phyloP scores from a whole-genome alignment of 2,888 invertebrate genomes.

The Catocala nupta region DNA sequence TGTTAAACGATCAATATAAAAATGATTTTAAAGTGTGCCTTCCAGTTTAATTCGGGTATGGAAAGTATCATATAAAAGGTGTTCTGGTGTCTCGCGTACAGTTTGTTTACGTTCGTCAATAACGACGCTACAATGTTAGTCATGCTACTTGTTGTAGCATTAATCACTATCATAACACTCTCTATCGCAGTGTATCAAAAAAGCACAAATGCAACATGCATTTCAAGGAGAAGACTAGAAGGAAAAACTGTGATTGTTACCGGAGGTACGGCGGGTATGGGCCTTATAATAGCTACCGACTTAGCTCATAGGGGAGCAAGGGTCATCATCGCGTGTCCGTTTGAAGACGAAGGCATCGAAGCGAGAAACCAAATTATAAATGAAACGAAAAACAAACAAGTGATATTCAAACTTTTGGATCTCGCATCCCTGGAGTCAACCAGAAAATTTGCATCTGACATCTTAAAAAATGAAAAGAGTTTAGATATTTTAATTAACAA shows the following conservation, averaged over 20 bases:
- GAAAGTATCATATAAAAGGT: background rate
- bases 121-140: background rate
- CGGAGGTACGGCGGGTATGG: slow-evolving; percentile 69
- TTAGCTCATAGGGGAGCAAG: slow-evolving; percentile 64
- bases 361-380: slow-evolving; percentile 87
- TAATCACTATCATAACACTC: slow-evolving; percentile 7
- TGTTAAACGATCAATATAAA: no score
- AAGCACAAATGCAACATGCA: slow-evolving; percentile 45
- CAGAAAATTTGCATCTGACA: slow-evolving; percentile 91
- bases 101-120: background rate
- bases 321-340: slow-evolving; percentile 70
- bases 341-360: slow-evolving; percentile 57
- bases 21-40: no score
- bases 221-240: slow-evolving; percentile 30
- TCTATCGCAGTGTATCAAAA: slow-evolving; percentile 23
- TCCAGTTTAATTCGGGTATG: background rate
- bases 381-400: slow-evolving; percentile 88
- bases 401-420: slow-evolving; percentile 90
- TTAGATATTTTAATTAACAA: slow-evolving; percentile 95
- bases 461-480: slow-evolving; percentile 89
- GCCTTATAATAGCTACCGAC: slow-evolving; percentile 64
- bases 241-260: slow-evolving; percentile 56
- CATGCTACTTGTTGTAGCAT: background rate
- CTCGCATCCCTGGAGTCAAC: slow-evolving; percentile 90
- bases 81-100: background rate